Base-by-base conservation (phyloP, 2,888 invertebrate species). In the Sphecodes monilicornis region DNA sequence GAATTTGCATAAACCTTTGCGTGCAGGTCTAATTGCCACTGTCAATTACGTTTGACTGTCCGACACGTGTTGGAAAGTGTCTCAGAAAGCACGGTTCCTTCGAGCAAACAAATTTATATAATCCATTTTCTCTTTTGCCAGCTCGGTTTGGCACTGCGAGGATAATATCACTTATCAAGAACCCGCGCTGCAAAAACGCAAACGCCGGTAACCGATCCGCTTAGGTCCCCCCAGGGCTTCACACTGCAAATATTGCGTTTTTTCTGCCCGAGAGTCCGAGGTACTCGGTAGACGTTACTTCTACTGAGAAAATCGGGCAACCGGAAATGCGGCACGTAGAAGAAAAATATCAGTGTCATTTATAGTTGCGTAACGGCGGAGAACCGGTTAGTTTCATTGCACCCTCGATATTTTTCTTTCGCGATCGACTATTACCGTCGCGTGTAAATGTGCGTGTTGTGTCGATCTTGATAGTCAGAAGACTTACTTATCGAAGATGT, bases 271-370 rank as follows among this genome's bases (percentile, higher is more conserved):
- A 16, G 43, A 8, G 29, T 41, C 3, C 50, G 11, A 29, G 8
- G 8, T 29, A 43, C 3, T 16, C 18, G 70, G 18, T 69, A 43
- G 41, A 69, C 29, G 41, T 69, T 6, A 43, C 26, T 26, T 26
- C 13, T 29, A 46, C 29, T 3, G 70, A 43, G 70, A 18, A 43
- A 29, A 8, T 29, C 11, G 18, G 16, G 50, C 22, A 18, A 41
- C 70, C 43, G 70, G 70, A 70, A 70, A 16, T 10, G 41, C 8
- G 43, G 16, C 18, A 43, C 43, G 36, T 11, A 36, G 26, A 29
- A 70, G 70, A 43, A 41, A 69, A 70, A 70, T 43, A 43, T 43
- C 70, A 70, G 70, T 70, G 70, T 70, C 70, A 70, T 43, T 70
- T 70, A 18, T 26, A 43, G 18, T 29, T 29, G 29, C 43, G 70